A percentile compares a stretch with the other conserved stretches of the same genome.
Evolutionary conservation across 2,113 vertebrate genomes (phyloP).

Genomic region (Pteropus alecto): DNA sequence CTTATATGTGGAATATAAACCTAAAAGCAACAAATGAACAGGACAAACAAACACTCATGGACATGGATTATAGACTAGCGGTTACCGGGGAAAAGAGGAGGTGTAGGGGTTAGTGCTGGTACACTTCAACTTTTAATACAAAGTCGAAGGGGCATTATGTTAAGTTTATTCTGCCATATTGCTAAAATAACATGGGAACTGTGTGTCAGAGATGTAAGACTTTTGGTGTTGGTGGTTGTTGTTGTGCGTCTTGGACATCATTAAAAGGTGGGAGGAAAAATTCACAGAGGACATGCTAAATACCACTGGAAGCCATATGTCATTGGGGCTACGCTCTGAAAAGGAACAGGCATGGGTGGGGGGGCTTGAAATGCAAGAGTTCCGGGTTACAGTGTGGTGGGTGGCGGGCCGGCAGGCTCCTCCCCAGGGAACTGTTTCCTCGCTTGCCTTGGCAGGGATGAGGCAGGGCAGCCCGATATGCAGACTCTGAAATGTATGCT

Average conservation of each 20-base stretch:
- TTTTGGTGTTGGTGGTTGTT: neutral
- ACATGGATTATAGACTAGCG: too few species aligned
- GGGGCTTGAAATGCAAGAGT: neutral
- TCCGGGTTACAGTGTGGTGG: neutral
- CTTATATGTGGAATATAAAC: too few species aligned
- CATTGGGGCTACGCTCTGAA: neutral
- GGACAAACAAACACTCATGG: too few species aligned
- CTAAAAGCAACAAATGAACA: too few species aligned
- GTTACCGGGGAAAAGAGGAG: too few species aligned
- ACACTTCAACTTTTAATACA: neutral
- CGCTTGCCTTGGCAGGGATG: too few species aligned
- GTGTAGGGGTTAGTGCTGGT: neutral
- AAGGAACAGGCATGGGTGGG: fast-evolving
- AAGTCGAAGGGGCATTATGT: neutral
- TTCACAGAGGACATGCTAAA: neutral
- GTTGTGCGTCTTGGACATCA: neutral
- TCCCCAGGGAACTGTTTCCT: neutral
- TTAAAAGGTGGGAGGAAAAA: neutral
- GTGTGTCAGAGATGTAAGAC: neutral
- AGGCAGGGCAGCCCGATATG: neutral
- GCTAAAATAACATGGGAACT: neutral
- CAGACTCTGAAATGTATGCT: neutral
- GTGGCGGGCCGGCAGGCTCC: fast-evolving
- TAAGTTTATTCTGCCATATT: fast-evolving
- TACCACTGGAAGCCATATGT: neutral